Conservation (phyloP, 2,888 invertebrate species). For the Andrena camellia region DNA sequence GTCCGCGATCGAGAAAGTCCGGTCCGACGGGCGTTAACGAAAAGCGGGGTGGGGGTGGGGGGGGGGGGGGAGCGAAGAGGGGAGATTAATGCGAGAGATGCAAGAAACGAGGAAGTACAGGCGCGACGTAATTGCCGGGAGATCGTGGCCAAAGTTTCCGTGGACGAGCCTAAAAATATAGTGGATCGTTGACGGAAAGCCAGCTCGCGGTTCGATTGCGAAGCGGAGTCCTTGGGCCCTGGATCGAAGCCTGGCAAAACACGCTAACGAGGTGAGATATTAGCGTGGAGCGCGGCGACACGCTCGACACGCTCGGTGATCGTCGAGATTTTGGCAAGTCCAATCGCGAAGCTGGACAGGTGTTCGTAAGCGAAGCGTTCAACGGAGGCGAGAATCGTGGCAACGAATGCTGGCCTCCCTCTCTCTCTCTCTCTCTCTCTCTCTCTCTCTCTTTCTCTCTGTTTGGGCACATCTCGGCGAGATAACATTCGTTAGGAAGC, state of each 20-base stretch:
- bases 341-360: background rate
- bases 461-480: background rate
- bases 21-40: background rate
- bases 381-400: background rate
- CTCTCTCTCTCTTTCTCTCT: background rate
- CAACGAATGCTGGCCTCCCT: background rate
- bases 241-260: constrained; percentile 10
- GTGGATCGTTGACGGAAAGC: constrained; percentile 47
- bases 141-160: constrained; percentile 23
- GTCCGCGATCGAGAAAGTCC: background rate
- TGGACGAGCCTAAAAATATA: constrained; percentile 60
- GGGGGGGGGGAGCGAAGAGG: no score
- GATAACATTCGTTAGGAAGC: background rate
- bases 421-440: background rate
- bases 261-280: background rate
- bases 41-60: no score
- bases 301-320: background rate
- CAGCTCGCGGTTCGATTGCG: constrained; percentile 45
- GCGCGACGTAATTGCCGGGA: background rate
- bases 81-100: no score
- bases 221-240: constrained; percentile 29
- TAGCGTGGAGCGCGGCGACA: background rate
- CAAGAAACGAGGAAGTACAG: background rate
- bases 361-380: constrained; percentile 3
- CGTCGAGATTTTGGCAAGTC: constrained; percentile 17